Base-by-base conservation (phyloP, 2,888 invertebrate genomes). In the Oligia latruncula region DNA sequence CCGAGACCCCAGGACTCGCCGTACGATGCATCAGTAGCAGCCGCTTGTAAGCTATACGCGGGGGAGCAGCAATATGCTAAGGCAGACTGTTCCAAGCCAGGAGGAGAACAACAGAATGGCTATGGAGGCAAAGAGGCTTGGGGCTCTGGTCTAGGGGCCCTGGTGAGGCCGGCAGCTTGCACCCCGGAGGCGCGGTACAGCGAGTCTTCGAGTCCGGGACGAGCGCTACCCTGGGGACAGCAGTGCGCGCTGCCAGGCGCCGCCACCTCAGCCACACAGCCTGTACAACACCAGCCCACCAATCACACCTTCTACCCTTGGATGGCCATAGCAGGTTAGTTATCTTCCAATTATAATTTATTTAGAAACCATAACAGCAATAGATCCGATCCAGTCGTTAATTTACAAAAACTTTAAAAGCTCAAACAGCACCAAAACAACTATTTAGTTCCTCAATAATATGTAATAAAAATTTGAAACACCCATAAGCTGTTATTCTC, bases 321-420 rank as follows among this genome's bases (percentile, higher is more conserved):
- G 99, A 99, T 99, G 99, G 99, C 99, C 97, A 99, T 99, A 97
- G 99, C 99, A 99, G 99, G 99, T 99, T 97, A 98, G 98, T 97
- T 60, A 78, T 70, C 67, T 81, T 71, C 70, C 72, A 74, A 67
- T 75, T 68, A 76, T 60, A 68, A 60, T 81, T 81, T 71, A 80
- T 84, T 77, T 82, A 76, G 79, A 81, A 70, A 80, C 43, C 74
- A 80, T 70, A 40, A 70, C 43, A 80, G 29, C 40, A 75, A 62
- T 43, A 72, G 23, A 81, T 80, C 35, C 64, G 75, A 82, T 74
- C 74, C 40, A 74, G 67, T 81, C 84, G 71, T 89, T 80, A 89
- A 81, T 86, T 89, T 83, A 68, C 60, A 73, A 78, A 81, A 83
- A 75, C 67, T 60, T 60, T 77, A 72, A 64, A 65, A 86, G 77